Evolutionary conservation across 2,888 invertebrate genomes (phyloP), one percentile per base, ranked within the genome.

Genomic region (Rhagonycha lutea): DNA sequence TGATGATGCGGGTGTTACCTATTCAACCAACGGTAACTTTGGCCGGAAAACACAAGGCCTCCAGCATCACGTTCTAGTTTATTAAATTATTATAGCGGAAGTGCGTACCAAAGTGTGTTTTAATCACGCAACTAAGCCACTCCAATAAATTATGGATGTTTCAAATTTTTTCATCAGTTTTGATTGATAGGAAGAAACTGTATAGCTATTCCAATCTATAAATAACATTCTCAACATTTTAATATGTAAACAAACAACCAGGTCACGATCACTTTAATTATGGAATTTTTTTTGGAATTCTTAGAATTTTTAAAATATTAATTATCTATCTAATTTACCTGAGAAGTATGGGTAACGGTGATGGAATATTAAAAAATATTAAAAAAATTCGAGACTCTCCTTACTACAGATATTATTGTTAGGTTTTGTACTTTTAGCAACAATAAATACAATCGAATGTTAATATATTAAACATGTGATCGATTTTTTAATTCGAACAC

Each of bases 1-100:
- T 69, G 73, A 73, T 73, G 73, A 73, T 73, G 73, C 73, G 62
- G 69, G 73, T 73, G 69, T 69, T 73, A 69, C 47, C 69, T 62
- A 62, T 60, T 12, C 11, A 26, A 32, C 60, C 29, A 73, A 29
- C 32, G 24, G 47, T 32, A 70, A 69, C 32, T 68, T 68, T 47
- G 61, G 61, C 28, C 68, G 61, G 11, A 69, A 68, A 60, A 60
- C 65, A 60, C 70, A 74, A 74, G 74, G 74, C 65, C 73, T 74
- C 23, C 18, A 61, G 67, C 60, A 23, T 74, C 74, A 74, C 74
- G 74, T 63, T 61, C 61, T 24, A 18, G 70, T 60, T 73, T 60
- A 74, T 74, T 47, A 74, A 61, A 61, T 60, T 29, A 32, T 70
- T 70, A 73, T 47, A 68, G 60, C 65, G 69, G 74, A 74, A 74